Evolutionary conservation across 2,888 invertebrate species (phyloP), one percentile per base, ranked within the genome.

Genomic region (Andrena dorsata): DNA sequence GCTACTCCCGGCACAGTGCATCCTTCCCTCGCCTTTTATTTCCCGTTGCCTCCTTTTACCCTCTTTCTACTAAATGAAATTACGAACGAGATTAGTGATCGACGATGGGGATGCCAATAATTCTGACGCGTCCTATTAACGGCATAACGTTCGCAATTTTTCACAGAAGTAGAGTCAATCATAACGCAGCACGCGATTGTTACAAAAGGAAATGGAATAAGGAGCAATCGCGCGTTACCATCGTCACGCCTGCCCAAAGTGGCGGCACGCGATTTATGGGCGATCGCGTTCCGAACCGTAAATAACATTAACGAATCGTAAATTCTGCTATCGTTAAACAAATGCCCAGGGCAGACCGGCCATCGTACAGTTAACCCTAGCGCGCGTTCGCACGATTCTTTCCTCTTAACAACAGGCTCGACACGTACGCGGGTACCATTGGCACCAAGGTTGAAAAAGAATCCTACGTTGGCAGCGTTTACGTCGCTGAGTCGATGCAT

Each of bases 221-320:
- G 56, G 32, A 75, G 35, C 51, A 61, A 35, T 70, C 28, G 28
- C 35, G 35, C 2, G n/a, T 51, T 70, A 35, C 0, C 20, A 26
- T 35, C 58, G 20, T 60, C 10, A 8, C 41, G 28, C 16, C 13
- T 35, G 26, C 30, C 35, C 10, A 35, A 71, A 71, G 23, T 72
- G 10, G 20, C 26, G 63, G 5, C 23, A 32, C 16, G 56, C 83
- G 74, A 87, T 74, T 83, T 85, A 88, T 81, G 84, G 84, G 56
- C 61, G 76, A 79, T 82, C 72, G 53, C 53, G 70, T 70, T 69
- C 73, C 51, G 61, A 68, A 64, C 58, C 70, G 63, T 89, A 80
- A 88, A 88, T 80, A 88, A 83, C 72, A 70, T 70, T 80, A 78
- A 80, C 65, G 56, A 80, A 77, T 74, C 80, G 74, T 84, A 88